Conservation (phyloP, 2,797 vertebrate genomes). For the Thaleichthys pacificus region DNA sequence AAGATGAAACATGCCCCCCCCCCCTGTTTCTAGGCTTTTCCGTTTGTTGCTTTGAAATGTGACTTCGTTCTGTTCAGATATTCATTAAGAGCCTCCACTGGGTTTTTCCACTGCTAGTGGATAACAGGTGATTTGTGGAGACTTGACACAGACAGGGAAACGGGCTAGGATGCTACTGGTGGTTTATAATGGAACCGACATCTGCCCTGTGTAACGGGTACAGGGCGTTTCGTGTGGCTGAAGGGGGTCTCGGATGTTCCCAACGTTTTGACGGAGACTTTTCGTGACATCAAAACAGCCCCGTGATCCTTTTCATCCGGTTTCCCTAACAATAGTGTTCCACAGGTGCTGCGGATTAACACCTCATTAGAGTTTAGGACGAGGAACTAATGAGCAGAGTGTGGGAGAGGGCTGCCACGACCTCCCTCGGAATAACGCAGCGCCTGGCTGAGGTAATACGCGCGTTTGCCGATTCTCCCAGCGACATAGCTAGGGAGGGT, state of each 20-base stretch:
- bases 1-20: not conserved
- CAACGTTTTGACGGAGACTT: not conserved
- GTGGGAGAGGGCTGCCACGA: not conserved
- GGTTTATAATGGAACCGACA: not conserved
- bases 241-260: not conserved
- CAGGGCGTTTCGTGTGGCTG: not conserved
- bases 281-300: not conserved
- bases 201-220: not conserved
- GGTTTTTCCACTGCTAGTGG: not conserved
- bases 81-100: not conserved
- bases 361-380: slow-evolving; percentile 16
- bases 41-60: slow-evolving; percentile 14
- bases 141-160: not conserved
- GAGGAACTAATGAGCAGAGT: not conserved
- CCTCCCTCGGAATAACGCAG: too few relatives aligned
- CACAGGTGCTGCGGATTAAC: slow-evolving; percentile 19
- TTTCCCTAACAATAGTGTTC: not conserved
- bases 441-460: not conserved
- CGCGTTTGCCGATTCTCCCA: not conserved
- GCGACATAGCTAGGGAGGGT: not conserved
- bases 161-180: not conserved
- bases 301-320: not conserved
- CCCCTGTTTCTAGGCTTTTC: not conserved
- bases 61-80: slow-evolving; percentile 6
- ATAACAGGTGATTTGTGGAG: not conserved